phyloP scores from a whole-genome alignment of 2,888 invertebrate genomes.

The Drosophila ochracea region DNA sequence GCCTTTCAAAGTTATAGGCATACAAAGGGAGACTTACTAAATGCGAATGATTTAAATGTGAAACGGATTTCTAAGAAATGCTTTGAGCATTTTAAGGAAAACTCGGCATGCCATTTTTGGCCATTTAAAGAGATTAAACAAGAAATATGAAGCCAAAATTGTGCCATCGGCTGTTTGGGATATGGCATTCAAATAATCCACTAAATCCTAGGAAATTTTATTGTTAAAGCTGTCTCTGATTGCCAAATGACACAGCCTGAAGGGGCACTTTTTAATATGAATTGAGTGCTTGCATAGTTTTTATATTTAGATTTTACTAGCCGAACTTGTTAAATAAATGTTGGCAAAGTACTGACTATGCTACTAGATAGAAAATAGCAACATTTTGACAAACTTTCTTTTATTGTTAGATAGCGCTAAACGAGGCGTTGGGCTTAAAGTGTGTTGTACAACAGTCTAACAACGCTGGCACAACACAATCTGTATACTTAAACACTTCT shows the following conservation, averaged over 20 bases:
- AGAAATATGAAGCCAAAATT: background rate
- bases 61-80: slow-evolving; percentile 4
- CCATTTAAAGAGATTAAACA: background rate
- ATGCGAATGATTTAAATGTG: background rate
- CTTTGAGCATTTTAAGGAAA: background rate
- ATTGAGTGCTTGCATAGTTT: background rate
- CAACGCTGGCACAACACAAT: background rate
- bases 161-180: background rate
- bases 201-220: background rate
- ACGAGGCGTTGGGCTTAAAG: background rate
- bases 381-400: background rate
- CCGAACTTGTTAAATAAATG: background rate
- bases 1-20: background rate
- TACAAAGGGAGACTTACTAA: background rate
- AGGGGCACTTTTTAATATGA: background rate
- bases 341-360: background rate
- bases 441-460: background rate
- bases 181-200: background rate
- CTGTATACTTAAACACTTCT: background rate
- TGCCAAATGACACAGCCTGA: background rate
- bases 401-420: background rate
- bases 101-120: background rate
- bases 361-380: background rate
- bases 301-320: background rate
- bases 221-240: no score